Percentiles rank a stretch among this genome's conserved stretches.
Evolutionary conservation across 2,113 vertebrate genomes (phyloP).

Genomic region (Nettapus auritus): DNA sequence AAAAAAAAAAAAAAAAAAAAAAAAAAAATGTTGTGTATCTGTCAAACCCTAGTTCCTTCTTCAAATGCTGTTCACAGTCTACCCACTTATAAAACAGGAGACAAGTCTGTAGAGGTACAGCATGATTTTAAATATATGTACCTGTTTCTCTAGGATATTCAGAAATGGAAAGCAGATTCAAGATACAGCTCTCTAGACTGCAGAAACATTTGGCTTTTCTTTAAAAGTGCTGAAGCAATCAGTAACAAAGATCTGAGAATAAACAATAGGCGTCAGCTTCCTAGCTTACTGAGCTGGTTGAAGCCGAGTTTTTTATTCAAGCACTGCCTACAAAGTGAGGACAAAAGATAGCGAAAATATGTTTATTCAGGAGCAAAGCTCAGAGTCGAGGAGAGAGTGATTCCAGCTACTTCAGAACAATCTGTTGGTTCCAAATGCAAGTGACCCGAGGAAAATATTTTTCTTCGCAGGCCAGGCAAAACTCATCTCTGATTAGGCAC

Average conservation of each 20-base stretch:
- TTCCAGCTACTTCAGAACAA: not conserved
- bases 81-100: not conserved
- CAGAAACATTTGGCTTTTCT: not conserved
- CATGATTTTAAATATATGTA: not conserved
- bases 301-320: not conserved
- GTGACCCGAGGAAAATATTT: not conserved
- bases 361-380: not conserved
- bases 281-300: not conserved
- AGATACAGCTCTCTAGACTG: no score
- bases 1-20: no score
- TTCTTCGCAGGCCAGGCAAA: not conserved
- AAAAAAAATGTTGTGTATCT: not conserved
- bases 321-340: not conserved
- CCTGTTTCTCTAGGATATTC: not conserved
- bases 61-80: not conserved
- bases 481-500: not conserved
- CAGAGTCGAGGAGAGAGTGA: not conserved
- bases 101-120: not conserved
- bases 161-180: not conserved
- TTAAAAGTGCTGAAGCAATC: not conserved
- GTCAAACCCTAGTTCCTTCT: not conserved
- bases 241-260: not conserved
- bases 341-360: not conserved
- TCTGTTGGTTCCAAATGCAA: not conserved
- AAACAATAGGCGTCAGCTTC: not conserved